Evolutionary conservation across 2,113 vertebrate species (phyloP), one percentile per base, ranked within the genome.

Genomic region (Podarcis muralis): DNA sequence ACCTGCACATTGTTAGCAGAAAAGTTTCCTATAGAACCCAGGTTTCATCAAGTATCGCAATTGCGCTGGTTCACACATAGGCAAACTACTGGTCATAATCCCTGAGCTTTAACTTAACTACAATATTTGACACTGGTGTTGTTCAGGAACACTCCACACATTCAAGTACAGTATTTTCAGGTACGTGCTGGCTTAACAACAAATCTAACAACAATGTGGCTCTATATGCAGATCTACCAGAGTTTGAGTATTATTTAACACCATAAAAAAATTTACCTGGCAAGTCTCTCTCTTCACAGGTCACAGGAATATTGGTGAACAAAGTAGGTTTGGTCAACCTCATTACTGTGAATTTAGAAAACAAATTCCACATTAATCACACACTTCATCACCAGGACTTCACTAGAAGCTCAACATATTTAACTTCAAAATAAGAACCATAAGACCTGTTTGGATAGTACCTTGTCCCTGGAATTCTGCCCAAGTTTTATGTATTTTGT

Each of bases 241-340:
- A 87, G 35, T 25, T 88, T 7, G 75, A 25, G 32, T n/a, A 71
- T 48, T 69, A 76, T 2, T 8, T 30, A 88, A n/a, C 2, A 90
- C 5, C 27, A 78, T 20, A 89, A 84, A 35, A 43, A 35, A 65
- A 77, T 83, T 90, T 97, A 99, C 99, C 99, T 96, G 99, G 98
- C 48, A 99, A 97, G 95, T 99, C 99, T 95, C 98, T 96, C 83
- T 98, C 98, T 96, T 99, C 99, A 96, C 99, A 99, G 1, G 98
- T 99, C 95, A 99, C 99, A 0, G 98, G 99, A 95, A 99, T 95
- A 96, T 99, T 99, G 87, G 98, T 99, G 96, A 99, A 99, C 83
- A 99, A 98, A 4, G 99, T 99, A 48, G 99, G 99, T 92, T 99
- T 99, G 11, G 99, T 99, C 90, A 99, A 95, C 79, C 99, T 97